Evolutionary conservation across 1,140 invertebrate species (phyloP).

Genomic region (Aphidius ervi): DNA sequence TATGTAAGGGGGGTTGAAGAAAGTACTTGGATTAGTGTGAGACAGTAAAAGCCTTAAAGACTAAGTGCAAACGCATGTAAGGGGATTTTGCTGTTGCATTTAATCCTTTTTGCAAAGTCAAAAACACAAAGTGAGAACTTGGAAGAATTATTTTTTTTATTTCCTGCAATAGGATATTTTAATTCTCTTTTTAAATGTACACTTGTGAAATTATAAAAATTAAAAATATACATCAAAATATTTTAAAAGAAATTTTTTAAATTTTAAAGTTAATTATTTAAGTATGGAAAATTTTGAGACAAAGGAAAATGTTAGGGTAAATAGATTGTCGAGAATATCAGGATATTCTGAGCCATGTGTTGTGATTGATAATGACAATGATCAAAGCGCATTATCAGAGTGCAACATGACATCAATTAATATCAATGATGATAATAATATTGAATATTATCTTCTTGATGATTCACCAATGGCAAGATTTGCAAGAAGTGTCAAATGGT

Average conservation of each 20-base stretch:
- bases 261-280: too few species aligned
- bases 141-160: too few species aligned
- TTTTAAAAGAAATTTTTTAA: too few species aligned
- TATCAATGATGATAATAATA: slow-evolving; percentile 23
- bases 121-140: too few species aligned
- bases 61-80: slow-evolving; percentile 51
- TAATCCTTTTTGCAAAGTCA: slow-evolving; percentile 16
- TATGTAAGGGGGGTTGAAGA: too few species aligned
- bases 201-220: background rate
- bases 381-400: slow-evolving; percentile 15
- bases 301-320: slow-evolving; percentile 26
- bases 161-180: too few species aligned
- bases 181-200: background rate
- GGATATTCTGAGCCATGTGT: slow-evolving; percentile 32
- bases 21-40: too few species aligned
- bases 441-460: slow-evolving; percentile 40
- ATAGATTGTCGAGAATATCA: slow-evolving; percentile 39
- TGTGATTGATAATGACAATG: slow-evolving; percentile 23
- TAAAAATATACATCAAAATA: slow-evolving; percentile 10
- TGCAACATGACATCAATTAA: background rate
- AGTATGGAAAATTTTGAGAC: slow-evolving; percentile 34
- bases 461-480: slow-evolving; percentile 42
- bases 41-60: slow-evolving; percentile 19
- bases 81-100: slow-evolving; percentile 15
- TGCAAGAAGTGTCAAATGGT: slow-evolving; percentile 40